Base-by-base conservation (phyloP, 2,888 invertebrate species). In the Dryocosmus kuriphilus region DNA sequence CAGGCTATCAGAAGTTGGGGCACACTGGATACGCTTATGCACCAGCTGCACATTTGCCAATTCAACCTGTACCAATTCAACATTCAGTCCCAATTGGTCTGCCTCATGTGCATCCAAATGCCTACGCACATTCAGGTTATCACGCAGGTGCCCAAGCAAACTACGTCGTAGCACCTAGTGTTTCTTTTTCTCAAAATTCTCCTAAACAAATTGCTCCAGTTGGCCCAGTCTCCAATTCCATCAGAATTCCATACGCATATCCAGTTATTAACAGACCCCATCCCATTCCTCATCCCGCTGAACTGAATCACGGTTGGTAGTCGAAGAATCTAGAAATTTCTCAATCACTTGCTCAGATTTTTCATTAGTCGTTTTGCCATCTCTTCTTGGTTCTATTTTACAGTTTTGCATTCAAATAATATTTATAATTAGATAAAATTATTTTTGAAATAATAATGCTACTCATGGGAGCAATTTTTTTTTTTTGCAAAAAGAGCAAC, bases 1-100 rank as follows among this genome's bases (percentile, higher is more conserved):
- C 27, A n/a, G 46, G 14, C 8, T 51, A 71, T 51, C 71, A 71
- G 27, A 46, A 46, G 30, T 30, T 71, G 71, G 71, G 46, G 16
- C 71, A 71, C 51, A 51, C 51, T 9, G 71, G 71, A 30, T 71
- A 71, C n/a, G 71, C 30, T 1, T 71, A 71, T 8, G 71, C 71
- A 30, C 71, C 71, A 24, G 67, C 46, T 71, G 19, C n/a, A 71
- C 27, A 51, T n/a, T 19, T 67, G 24, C 41, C 46, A 30, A 0
- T 71, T 46, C 19, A 8, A 32, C 62, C 19, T 9, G 30, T 30
- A n/a, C 30, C 46, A 9, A 24, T 57, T 24, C 22, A 22, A 24
- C 57, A 22, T 46, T 41, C 38, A 14, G 41, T 38, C 5, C 57
- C 57, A 57, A 16, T 65, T 51, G 67, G 22, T 2, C 57, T 71